Conservation (phyloP, 2,888 invertebrate species). For the Hypomecis punctinalis region DNA sequence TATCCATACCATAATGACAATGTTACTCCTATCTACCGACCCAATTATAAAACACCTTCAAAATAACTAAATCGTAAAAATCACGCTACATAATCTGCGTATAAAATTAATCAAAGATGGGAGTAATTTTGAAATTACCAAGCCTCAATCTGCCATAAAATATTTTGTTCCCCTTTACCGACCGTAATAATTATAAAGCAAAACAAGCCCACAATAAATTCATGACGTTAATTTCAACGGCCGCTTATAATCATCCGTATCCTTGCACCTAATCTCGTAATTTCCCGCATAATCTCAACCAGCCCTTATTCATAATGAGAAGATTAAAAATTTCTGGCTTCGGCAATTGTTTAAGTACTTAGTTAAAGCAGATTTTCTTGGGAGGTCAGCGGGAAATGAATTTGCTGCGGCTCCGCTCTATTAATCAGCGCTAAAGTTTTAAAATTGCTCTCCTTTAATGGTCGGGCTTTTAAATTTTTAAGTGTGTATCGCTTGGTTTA, state of each 20-base stretch:
- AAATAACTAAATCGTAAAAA: too few relatives aligned
- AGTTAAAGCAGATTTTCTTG: conserved; percentile 61
- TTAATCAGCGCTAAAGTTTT: conserved; percentile 36
- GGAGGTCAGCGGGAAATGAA: conserved; percentile 46
- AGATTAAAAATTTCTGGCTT: conserved; percentile 71
- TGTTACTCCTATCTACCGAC: too few relatives aligned
- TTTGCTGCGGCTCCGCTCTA: conserved; percentile 40
- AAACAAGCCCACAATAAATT: conserved; percentile 31
- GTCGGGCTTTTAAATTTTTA: conserved; percentile 12
- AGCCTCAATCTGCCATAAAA: background rate
- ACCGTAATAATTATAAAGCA: conserved; percentile 28
- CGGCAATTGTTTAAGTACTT: conserved; percentile 67
- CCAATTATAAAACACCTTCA: too few relatives aligned
- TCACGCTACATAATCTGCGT: too few relatives aligned
- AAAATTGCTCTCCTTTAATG: conserved; percentile 27
- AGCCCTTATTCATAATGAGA: conserved; percentile 70
- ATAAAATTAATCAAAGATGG: background rate
- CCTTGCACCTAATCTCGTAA: conserved; percentile 60
- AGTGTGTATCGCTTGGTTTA: conserved; percentile 10
- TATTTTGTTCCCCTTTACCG: conserved; percentile 9
- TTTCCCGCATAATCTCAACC: conserved; percentile 65
- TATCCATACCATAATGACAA: too few relatives aligned
- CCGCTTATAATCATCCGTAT: conserved; percentile 48
- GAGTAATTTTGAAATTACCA: background rate
- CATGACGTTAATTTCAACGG: conserved; percentile 44